Conservation (phyloP, 2,113 vertebrate species). For the Nestor notabilis region DNA sequence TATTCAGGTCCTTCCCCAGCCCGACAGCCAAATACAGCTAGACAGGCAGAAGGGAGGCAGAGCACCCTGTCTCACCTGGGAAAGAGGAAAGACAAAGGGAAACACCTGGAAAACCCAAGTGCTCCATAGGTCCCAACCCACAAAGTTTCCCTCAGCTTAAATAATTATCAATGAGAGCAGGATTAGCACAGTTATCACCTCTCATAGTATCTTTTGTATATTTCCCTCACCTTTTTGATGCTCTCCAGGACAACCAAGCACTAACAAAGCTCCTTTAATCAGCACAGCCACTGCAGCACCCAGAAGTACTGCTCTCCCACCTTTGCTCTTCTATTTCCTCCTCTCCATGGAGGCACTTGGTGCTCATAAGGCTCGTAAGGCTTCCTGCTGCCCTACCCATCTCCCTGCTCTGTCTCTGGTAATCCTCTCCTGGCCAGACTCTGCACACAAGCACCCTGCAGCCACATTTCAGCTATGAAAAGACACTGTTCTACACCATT, state of each 20-base stretch:
- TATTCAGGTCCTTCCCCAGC: neutral
- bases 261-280: neutral
- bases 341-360: neutral
- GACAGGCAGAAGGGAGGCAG: neutral
- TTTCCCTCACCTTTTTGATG: neutral
- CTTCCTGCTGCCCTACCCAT: neutral
- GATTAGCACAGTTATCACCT: neutral
- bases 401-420: neutral
- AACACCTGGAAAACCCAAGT: neutral
- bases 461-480: neutral
- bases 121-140: neutral
- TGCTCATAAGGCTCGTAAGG: neutral
- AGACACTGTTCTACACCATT: neutral
- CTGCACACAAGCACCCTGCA: neutral
- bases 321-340: neutral
- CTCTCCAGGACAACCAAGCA: neutral
- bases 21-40: neutral
- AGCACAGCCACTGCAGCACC: neutral
- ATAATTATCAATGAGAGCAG: neutral
- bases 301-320: neutral
- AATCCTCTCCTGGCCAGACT: neutral
- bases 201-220: neutral
- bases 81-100: neutral
- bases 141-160: neutral
- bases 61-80: accelerated